Conservation (phyloP, 2,888 invertebrate genomes). For the Tortrix viridana region DNA sequence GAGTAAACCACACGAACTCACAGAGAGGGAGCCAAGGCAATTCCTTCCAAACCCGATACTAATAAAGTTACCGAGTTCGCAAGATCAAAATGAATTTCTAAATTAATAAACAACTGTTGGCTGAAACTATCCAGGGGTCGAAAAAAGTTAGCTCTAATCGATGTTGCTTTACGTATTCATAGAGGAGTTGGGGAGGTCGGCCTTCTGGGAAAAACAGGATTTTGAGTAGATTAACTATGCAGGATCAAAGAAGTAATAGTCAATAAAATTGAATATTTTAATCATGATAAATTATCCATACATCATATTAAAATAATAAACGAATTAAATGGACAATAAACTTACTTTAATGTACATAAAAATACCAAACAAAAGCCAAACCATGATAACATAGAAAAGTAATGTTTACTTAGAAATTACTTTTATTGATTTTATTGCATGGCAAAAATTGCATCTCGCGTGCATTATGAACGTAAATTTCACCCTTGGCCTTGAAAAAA, state of each 20-base stretch:
- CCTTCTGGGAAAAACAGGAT: not conserved
- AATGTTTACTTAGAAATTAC: no score
- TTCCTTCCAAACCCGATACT: conserved; percentile 15
- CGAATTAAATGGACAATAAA: no score
- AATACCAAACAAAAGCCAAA: no score
- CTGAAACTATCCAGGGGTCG: conserved; percentile 33
- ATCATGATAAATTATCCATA: no score
- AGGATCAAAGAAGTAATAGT: not conserved
- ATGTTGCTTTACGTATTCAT: conserved; percentile 30
- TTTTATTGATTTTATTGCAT: no score
- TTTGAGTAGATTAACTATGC: not conserved
- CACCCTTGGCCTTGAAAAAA: no score
- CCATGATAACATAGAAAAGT: no score
- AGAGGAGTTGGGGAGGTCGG: conserved; percentile 13
- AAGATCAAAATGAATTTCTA: conserved; percentile 35
- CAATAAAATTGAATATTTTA: not conserved
- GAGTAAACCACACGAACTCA: conserved; percentile 14
- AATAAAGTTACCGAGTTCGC: conserved; percentile 28
- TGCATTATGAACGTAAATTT: no score
- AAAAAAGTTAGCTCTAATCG: conserved; percentile 34
- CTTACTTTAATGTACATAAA: no score
- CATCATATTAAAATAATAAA: no score
- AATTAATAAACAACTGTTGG: conserved; percentile 34
- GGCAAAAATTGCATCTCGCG: no score
- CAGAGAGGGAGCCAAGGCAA: conserved; percentile 20